phyloP scores from a whole-genome alignment of 1,140 invertebrate genomes.

The Uloborus diversus region DNA sequence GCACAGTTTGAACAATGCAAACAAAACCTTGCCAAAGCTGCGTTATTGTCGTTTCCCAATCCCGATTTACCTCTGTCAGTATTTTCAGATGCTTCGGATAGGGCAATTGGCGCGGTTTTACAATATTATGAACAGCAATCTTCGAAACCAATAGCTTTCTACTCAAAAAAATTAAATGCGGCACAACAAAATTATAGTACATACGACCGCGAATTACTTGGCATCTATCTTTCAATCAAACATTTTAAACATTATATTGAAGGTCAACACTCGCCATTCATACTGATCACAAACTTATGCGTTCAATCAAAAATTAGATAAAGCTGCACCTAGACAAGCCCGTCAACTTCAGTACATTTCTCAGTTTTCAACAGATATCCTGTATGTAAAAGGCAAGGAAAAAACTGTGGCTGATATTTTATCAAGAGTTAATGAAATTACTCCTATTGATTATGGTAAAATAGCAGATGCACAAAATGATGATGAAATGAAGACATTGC shows the following conservation, averaged over 20 bases:
- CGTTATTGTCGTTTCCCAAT: not conserved
- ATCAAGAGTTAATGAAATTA: not conserved
- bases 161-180: conserved; percentile 63
- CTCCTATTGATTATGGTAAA: not conserved
- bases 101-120: conserved; percentile 39
- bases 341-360: conserved; percentile 63
- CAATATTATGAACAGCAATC: conserved; percentile 7
- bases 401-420: conserved; percentile 59
- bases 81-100: conserved; percentile 34
- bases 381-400: conserved; percentile 62
- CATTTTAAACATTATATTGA: conserved; percentile 66
- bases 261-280: conserved; percentile 61
- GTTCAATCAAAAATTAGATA: conserved; percentile 24
- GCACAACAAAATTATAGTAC: conserved; percentile 63
- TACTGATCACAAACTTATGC: conserved; percentile 61
- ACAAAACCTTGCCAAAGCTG: not conserved
- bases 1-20: not conserved
- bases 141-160: conserved; percentile 59
- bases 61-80: conserved; percentile 22
- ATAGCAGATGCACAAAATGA: not conserved
- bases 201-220: conserved; percentile 68
- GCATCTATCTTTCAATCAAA: conserved; percentile 65
- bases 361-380: conserved; percentile 64
- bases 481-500: not conserved
- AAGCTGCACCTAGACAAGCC: not conserved